Conservation (phyloP, 2,888 invertebrate genomes). For the Dynastes maya region DNA sequence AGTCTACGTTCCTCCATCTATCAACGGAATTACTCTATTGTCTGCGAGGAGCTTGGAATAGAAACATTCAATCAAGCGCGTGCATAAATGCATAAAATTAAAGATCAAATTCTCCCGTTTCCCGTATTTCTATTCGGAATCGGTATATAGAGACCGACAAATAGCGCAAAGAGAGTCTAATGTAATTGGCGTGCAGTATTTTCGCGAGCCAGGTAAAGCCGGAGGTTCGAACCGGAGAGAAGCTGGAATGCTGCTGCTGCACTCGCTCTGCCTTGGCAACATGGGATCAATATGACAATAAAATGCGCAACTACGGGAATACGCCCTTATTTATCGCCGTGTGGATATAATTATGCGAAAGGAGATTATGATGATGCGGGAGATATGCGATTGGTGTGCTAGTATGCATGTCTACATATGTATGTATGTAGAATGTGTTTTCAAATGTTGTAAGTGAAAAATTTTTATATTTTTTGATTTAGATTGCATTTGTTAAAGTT, state of each 20-base stretch:
- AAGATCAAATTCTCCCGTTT: conserved; percentile 31
- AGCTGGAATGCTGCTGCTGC: conserved; percentile 46
- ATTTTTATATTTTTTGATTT: background rate
- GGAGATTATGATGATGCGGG: background rate
- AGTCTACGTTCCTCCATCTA: too few species aligned
- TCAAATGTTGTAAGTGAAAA: background rate
- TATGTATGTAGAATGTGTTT: background rate
- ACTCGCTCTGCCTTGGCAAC: conserved; percentile 62
- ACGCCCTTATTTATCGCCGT: conserved; percentile 64
- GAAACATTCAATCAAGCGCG: conserved; percentile 21
- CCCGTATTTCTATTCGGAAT: background rate
- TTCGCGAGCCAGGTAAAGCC: conserved; percentile 36
- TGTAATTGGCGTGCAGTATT: conserved; percentile 36
- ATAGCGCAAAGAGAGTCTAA: conserved; percentile 3
- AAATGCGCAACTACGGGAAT: conserved; percentile 64
- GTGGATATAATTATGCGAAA: conserved; percentile 34
- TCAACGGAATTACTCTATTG: too few species aligned
- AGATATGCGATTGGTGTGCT: background rate
- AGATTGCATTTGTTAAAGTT: background rate
- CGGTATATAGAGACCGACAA: background rate
- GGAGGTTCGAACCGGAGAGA: conserved; percentile 30
- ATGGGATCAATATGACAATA: conserved; percentile 69
- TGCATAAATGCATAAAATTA: conserved; percentile 25
- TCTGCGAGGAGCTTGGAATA: background rate
- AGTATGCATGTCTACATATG: background rate